Evolutionary conservation across 2,113 vertebrate species (phyloP).

Genomic region (Corapipo altera): DNA sequence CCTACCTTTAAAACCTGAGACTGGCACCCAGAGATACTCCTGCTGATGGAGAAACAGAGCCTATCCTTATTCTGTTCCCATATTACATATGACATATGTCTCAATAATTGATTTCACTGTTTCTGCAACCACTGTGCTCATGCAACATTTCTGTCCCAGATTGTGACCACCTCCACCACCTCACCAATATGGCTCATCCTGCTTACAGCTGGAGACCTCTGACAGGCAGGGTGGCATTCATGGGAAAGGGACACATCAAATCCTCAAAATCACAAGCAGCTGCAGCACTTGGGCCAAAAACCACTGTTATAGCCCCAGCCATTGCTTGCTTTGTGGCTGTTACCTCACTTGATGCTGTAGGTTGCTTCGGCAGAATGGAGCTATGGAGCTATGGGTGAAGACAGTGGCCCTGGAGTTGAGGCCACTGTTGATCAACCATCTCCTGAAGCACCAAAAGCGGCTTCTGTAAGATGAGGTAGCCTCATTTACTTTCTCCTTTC

Average conservation of each 20-base stretch:
- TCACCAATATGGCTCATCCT: background rate
- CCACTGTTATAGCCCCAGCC: fast-evolving
- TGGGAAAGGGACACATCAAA: background rate
- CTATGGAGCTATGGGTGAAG: background rate
- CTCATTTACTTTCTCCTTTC: background rate
- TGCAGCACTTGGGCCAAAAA: background rate
- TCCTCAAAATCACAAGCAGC: background rate
- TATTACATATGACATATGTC: background rate
- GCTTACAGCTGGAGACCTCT: background rate
- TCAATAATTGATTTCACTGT: background rate
- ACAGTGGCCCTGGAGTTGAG: background rate
- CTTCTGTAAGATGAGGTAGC: background rate
- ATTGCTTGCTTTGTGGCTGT: fast-evolving
- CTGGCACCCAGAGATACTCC: background rate
- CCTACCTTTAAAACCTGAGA: background rate
- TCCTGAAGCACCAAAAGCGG: background rate
- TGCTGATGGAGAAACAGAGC: background rate
- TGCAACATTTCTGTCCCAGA: background rate
- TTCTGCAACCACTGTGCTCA: background rate
- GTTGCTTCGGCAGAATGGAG: background rate
- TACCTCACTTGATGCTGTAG: background rate
- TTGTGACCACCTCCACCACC: background rate
- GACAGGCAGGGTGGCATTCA: background rate
- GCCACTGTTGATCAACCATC: background rate
- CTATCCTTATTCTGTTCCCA: background rate